Percentiles rank a stretch among this genome's conserved stretches.
Conservation (phyloP, 2,797 vertebrate species). For the Enteromius treurensis region DNA sequence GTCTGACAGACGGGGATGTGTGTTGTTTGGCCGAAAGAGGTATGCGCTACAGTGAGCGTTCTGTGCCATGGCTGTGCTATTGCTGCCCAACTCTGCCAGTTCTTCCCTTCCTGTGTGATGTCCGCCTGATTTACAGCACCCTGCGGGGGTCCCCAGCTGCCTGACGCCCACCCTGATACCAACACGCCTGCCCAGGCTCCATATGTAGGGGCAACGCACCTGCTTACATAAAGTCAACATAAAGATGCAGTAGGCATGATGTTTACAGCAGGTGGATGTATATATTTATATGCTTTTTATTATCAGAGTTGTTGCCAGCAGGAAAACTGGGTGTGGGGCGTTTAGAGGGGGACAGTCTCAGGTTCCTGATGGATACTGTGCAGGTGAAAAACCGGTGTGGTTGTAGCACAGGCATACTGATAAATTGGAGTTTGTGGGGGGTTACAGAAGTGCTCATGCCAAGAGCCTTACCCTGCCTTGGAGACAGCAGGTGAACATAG, state of each 20-base stretch:
- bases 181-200: neutral
- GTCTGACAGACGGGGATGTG: slow-evolving; percentile 51
- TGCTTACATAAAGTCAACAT: slow-evolving; percentile 16
- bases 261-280: slow-evolving; percentile 33
- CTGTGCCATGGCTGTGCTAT: slow-evolving; percentile 37
- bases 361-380: slow-evolving; percentile 46
- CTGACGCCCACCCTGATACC: slow-evolving; percentile 24
- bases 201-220: neutral
- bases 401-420: slow-evolving; percentile 17
- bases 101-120: slow-evolving; percentile 40
- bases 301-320: slow-evolving; percentile 11
- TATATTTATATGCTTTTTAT: slow-evolving; percentile 42
- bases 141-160: slow-evolving; percentile 38
- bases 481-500: slow-evolving; percentile 56
- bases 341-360: slow-evolving; percentile 32
- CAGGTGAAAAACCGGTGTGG: slow-evolving; percentile 33
- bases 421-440: slow-evolving; percentile 20
- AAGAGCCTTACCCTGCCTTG: slow-evolving; percentile 45
- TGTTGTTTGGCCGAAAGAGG: slow-evolving; percentile 43
- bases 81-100: slow-evolving; percentile 46
- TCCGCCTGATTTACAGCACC: slow-evolving; percentile 52
- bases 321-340: slow-evolving; percentile 2
- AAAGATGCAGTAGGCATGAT: slow-evolving; percentile 26
- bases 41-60: slow-evolving; percentile 18
- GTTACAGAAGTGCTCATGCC: slow-evolving; percentile 41